Base-by-base conservation (phyloP, 2,888 invertebrate species). In the Gryllus longicercus region DNA sequence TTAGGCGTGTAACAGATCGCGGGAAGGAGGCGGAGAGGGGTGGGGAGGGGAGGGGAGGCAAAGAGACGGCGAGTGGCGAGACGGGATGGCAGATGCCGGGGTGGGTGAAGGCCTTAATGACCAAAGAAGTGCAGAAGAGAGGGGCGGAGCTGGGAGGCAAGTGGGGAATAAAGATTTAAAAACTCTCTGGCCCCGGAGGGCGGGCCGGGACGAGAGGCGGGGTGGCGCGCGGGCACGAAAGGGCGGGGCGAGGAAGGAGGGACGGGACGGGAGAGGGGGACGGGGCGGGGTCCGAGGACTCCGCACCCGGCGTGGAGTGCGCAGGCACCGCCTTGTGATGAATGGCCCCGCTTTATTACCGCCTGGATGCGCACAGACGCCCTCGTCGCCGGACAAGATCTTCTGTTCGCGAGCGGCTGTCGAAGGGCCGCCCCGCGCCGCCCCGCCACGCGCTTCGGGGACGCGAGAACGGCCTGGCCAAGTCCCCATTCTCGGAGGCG, bases 151-250 rank as follows among this genome's bases (percentile, higher is more conserved):
- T 14, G 63, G 63, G n/a, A 63, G n/a, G 63, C 63, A 63, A 63
- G 63, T 63, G 63, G 63, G n/a, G 63, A 63, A 63, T 63, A 63
- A 63, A 63, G 63, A 63, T 63, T 63, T 63, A 63, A 63, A 63
- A 63, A 63, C 63, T 63, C 63, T 63, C n/a, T 5, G n/a, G n/a
- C n/a, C 63, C n/a, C 1, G 63, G 63, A 16, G n/a, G 63, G 63
- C 4, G 63, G 63, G n/a, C 16, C 63, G 16, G 63, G 63, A 0
- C 4, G 63, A 4, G 63, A 63, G n/a, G 5, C n/a, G 63, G 14
- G 14, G 63, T 2, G 63, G 63, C 63, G 38, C 4, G 63, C 63
- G 63, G 11, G 14, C 16, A 63, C 14, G 63, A 63, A 63, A 3
- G n/a, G 63, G n/a, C 63, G 5, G 5, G 16, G 63, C 63, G 18